These are phyloP conservation scores for Caradrina kadenii DNA, from an alignment of 2,888 invertebrate species.

Conservation along the genomic window DNA sequence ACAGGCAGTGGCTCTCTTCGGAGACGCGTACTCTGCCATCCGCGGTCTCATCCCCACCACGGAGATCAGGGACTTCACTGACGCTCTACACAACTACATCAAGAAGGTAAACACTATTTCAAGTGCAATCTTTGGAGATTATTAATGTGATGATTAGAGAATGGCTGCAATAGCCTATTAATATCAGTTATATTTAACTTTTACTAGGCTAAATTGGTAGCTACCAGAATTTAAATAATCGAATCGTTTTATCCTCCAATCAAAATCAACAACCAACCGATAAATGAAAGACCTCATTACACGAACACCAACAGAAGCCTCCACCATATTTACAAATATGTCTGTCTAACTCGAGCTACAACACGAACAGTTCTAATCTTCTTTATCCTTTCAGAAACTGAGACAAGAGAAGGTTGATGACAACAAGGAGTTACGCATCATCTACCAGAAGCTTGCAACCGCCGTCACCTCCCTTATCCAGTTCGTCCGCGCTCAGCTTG, in stretches of 20 bases:
- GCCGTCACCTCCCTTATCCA: conserved; percentile 90
- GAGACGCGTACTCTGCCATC: conserved; percentile 89
- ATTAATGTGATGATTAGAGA: too few species aligned
- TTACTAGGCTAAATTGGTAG: too few species aligned
- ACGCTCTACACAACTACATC: conserved; percentile 91
- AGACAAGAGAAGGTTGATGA: conserved; percentile 91
- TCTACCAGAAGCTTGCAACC: conserved; percentile 89
- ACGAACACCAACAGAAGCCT: too few species aligned
- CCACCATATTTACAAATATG: too few species aligned
- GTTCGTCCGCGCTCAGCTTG: conserved; percentile 81
- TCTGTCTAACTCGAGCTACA: neutral
- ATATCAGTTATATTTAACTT: too few species aligned
- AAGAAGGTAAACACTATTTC: conserved; percentile 87
- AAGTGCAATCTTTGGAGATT: neutral
- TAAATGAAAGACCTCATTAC: too few species aligned
- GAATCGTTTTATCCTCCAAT: neutral
- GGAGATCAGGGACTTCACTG: conserved; percentile 91
- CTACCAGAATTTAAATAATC: neutral
- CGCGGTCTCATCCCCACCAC: conserved; percentile 91
- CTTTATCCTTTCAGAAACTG: conserved; percentile 87
- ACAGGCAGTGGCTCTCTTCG: conserved; percentile 87
- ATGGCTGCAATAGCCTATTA: too few species aligned
- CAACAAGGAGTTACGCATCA: conserved; percentile 90
- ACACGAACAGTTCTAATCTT: neutral
- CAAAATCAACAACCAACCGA: too few species aligned